Evolutionary conservation across 2,113 vertebrate species (phyloP).

Genomic region (Gnathonemus longibarbis): DNA sequence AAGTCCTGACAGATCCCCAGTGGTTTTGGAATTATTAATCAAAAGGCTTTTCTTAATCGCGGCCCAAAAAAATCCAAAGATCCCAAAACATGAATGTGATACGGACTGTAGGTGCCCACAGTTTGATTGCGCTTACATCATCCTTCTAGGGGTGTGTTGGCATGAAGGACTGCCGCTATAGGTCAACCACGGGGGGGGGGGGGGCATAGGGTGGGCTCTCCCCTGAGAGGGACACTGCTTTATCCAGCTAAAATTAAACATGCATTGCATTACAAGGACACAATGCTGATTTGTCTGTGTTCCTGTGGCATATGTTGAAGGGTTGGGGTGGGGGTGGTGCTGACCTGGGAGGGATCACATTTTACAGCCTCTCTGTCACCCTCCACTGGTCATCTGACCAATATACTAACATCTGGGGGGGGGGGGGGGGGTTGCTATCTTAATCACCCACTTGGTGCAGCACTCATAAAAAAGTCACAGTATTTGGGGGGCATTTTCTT

Average conservation of each 20-base stretch:
- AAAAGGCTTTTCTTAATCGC: background rate
- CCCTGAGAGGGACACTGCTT: background rate
- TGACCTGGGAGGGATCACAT: background rate
- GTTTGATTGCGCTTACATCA: background rate
- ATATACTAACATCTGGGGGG: background rate
- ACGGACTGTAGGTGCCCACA: background rate
- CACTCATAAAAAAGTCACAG: conserved; percentile 37
- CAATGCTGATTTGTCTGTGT: conserved; percentile 14
- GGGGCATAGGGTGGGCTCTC: background rate
- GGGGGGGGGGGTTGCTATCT: background rate
- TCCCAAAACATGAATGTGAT: background rate
- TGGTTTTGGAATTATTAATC: background rate
- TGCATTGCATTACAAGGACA: conserved; percentile 20
- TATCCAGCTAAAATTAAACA: conserved; percentile 22
- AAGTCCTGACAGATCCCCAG: background rate
- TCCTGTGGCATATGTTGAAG: background rate
- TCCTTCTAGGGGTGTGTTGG: background rate
- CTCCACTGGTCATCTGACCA: conserved; percentile 1
- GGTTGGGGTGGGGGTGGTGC: background rate
- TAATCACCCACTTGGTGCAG: background rate
- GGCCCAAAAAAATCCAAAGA: background rate
- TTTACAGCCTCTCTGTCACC: conserved; percentile 1
- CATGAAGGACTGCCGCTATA: background rate
- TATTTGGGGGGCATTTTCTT: conserved; percentile 59
- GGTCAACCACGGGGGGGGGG: background rate